Conservation (phyloP, 2,888 invertebrate genomes). For the Yponomeuta cagnagella region DNA sequence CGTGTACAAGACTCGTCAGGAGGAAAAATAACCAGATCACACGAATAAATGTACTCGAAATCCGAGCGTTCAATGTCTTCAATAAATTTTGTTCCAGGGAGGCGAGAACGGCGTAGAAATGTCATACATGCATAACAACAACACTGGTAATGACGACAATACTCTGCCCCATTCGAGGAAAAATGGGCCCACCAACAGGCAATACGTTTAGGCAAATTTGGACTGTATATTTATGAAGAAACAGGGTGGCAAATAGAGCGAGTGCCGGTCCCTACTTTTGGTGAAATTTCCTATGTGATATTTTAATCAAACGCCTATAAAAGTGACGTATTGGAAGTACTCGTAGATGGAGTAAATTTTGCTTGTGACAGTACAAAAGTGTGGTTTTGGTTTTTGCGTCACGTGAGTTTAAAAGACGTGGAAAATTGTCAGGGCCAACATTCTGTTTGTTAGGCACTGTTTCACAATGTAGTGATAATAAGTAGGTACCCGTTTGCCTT, state of each 20-base stretch:
- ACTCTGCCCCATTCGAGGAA: conserved; percentile 58
- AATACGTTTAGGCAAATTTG: conserved; percentile 50
- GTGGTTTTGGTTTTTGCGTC: neutral
- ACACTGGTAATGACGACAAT: conserved; percentile 54
- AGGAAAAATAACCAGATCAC: neutral
- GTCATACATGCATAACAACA: conserved; percentile 83
- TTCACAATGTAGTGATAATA: no score
- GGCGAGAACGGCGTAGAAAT: conserved; percentile 77
- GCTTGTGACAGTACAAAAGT: neutral
- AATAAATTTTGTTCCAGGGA: conserved; percentile 33
- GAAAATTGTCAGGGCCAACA: no score
- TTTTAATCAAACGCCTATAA: neutral
- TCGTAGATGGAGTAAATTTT: neutral
- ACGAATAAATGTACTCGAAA: neutral
- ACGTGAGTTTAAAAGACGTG: no score
- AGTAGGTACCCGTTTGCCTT: no score
- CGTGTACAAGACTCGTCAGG: neutral
- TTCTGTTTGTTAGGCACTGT: no score
- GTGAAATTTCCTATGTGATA: neutral
- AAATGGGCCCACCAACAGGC: conserved; percentile 51
- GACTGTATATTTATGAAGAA: neutral
- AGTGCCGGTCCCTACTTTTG: neutral
- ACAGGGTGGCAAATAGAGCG: neutral
- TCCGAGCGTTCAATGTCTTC: neutral
- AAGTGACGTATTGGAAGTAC: neutral